Conservation (phyloP, 2,113 vertebrate species). For the Suricata suricatta region DNA sequence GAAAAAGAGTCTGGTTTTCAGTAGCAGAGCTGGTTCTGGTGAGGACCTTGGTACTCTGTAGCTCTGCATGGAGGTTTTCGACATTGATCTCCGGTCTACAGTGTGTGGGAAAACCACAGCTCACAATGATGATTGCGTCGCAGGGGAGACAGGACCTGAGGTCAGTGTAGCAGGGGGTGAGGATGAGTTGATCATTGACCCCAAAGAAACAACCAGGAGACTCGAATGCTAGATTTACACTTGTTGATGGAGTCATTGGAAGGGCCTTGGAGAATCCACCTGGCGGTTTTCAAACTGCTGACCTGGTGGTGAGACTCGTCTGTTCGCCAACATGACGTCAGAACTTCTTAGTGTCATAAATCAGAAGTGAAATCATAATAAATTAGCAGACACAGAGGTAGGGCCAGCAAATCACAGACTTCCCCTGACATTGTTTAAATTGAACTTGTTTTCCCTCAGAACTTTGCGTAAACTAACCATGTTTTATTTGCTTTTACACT, state of each 20-base stretch:
- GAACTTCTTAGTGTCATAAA: neutral
- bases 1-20: constrained; percentile 24
- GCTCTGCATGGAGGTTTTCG: neutral
- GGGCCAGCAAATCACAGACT: neutral
- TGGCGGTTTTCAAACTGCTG: neutral
- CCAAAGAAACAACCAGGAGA: neutral
- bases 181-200: neutral
- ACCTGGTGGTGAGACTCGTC: neutral
- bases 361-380: neutral
- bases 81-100: neutral
- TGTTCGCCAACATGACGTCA: neutral
- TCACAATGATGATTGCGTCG: neutral
- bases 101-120: neutral
- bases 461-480: neutral
- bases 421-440: neutral
- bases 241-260: neutral
- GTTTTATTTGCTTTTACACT: neutral
- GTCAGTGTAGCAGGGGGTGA: neutral
- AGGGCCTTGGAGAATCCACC: neutral
- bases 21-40: neutral
- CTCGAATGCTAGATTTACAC: neutral
- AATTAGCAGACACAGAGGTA: neutral
- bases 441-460: neutral
- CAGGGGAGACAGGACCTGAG: neutral
- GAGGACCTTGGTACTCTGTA: neutral